Conservation (phyloP, 2,888 invertebrate species). For the Acleris cristana region DNA sequence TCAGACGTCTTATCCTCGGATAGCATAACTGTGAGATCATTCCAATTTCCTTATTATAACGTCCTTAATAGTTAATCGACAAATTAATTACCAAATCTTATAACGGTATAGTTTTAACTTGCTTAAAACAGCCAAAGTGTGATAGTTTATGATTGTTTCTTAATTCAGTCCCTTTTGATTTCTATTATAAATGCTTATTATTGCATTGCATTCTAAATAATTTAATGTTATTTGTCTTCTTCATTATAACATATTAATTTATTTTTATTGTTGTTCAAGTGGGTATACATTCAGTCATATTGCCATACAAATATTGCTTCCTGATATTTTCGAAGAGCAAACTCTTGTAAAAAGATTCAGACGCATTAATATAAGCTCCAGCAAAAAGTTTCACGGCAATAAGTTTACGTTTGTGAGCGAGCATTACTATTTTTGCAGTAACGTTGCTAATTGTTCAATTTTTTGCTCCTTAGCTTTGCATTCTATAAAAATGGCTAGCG, state of each 20-base stretch:
- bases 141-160: no score
- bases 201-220: neutral
- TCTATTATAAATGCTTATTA: neutral
- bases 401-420: neutral
- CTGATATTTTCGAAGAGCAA: neutral
- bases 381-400: neutral
- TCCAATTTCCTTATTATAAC: neutral
- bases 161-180: no score
- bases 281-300: neutral
- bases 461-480: neutral
- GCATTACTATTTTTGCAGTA: neutral
- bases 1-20: neutral
- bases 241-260: neutral
- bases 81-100: neutral
- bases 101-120: neutral
- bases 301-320: neutral
- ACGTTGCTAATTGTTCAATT: neutral
- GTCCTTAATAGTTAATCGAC: neutral
- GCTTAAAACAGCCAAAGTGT: no score
- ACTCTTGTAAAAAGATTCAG: neutral
- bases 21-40: constrained; percentile 8
- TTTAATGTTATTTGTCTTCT: neutral
- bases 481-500: neutral
- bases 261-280: constrained; percentile 1
- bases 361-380: neutral